Percentiles rank a stretch among this genome's conserved stretches.
These are phyloP conservation scores for Sycophila texana DNA, from an alignment of 2,888 invertebrate species.

Conservation along the genomic window DNA sequence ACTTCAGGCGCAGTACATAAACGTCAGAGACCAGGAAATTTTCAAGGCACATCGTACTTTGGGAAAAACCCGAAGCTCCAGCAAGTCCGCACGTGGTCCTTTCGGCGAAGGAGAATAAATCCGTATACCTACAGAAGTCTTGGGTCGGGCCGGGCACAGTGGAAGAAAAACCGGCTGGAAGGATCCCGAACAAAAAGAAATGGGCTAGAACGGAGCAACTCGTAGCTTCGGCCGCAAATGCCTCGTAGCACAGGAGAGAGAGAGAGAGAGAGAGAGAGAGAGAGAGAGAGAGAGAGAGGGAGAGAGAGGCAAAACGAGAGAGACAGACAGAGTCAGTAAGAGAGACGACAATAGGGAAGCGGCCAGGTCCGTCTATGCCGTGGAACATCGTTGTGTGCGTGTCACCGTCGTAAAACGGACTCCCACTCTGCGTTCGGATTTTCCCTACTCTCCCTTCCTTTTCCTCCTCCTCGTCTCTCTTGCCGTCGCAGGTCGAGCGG, in stretches of 20 bases:
- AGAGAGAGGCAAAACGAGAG: constrained; percentile 7
- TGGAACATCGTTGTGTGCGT: constrained; percentile 34
- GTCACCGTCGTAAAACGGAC: constrained; percentile 29
- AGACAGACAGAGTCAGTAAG: constrained; percentile 35
- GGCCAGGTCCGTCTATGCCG: not conserved
- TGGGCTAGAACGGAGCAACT: not conserved
- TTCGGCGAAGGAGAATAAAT: no score
- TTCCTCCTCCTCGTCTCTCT: not conserved
- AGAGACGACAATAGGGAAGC: constrained; percentile 16
- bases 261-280: constrained; percentile 14
- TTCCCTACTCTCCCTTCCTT: constrained; percentile 39
- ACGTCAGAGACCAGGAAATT: no score
- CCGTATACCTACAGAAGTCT: no score
- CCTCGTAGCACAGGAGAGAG: not conserved
- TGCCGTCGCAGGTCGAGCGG: constrained; percentile 4
- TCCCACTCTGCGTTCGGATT: constrained; percentile 40
- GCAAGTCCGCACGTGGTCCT: no score
- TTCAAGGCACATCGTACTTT: no score
- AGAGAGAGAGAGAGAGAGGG: constrained; percentile 26
- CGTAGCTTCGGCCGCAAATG: no score
- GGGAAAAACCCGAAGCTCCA: no score
- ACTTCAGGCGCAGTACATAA: no score
- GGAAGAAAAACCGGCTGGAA: no score
- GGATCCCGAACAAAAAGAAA: no score
- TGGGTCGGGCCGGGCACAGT: no score